Conservation (phyloP, 2,113 vertebrate species). For the Quiscalus mexicanus region DNA sequence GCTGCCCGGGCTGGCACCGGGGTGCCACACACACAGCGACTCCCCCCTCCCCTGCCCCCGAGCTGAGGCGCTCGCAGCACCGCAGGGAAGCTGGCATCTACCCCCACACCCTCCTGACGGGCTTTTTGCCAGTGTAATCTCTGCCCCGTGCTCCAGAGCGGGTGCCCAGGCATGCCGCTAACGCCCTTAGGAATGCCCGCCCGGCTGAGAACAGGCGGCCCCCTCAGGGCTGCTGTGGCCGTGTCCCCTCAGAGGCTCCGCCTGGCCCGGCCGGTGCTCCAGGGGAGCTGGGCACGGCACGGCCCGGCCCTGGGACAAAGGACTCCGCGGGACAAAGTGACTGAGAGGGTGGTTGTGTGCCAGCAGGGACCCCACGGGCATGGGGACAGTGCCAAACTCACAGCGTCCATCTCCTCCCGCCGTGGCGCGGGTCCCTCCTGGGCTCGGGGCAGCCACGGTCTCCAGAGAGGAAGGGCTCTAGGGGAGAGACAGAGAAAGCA, state of each 20-base stretch:
- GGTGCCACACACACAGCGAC: fast-evolving
- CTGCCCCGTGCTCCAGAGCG: background rate
- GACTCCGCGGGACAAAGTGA: background rate
- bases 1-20: background rate
- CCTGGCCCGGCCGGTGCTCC: background rate
- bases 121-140: slow-evolving; percentile 36
- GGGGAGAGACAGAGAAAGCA: background rate
- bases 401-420: slow-evolving; percentile 20
- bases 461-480: slow-evolving; percentile 78
- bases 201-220: background rate
- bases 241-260: background rate
- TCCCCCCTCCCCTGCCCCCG: background rate
- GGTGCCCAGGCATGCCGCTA: background rate
- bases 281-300: background rate
- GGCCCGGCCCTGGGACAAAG: background rate
- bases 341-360: background rate
- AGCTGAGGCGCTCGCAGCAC: background rate
- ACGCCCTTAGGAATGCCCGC: slow-evolving; percentile 49
- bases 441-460: slow-evolving; percentile 78
- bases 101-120: background rate
- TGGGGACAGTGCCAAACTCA: slow-evolving; percentile 60
- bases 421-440: background rate
- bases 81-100: background rate
- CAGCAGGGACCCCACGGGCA: background rate
- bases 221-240: background rate